Conservation (phyloP, 1,140 invertebrate genomes). For the Epicauta chinensis region DNA sequence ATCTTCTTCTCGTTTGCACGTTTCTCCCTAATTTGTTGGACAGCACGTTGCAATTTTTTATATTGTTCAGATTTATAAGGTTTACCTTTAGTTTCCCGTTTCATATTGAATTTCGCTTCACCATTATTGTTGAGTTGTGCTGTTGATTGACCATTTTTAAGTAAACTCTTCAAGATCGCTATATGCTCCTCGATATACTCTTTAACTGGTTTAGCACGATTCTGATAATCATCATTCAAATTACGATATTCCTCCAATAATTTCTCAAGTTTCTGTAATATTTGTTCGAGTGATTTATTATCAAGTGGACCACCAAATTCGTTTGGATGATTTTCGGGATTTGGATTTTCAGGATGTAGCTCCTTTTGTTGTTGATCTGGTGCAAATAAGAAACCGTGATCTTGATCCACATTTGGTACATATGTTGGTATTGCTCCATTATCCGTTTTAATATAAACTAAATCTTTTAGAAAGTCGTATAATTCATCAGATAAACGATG, state of each 20-base stretch:
- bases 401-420: too few species aligned
- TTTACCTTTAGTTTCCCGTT: not conserved
- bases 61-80: constrained; percentile 4
- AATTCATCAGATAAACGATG: too few species aligned
- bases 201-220: constrained; percentile 7
- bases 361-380: too few species aligned
- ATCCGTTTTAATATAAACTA: too few species aligned
- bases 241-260: constrained; percentile 1
- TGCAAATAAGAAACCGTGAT: too few species aligned
- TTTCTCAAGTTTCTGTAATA: too few species aligned
- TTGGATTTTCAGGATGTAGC: too few species aligned
- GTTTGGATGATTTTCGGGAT: too few species aligned
- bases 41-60: constrained; percentile 12
- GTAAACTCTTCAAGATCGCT: constrained; percentile 9
- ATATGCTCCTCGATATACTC: constrained; percentile 14
- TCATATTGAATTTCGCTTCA: not conserved
- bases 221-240: constrained; percentile 3
- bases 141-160: constrained; percentile 7
- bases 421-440: too few species aligned
- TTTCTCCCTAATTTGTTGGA: constrained; percentile 5
- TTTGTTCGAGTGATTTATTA: too few species aligned
- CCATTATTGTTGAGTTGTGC: constrained; percentile 2
- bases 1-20: constrained; percentile 11
- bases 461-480: too few species aligned
- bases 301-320: too few species aligned